phyloP scores from a whole-genome alignment of 1,140 invertebrate genomes.

The Drosophila sucinea region DNA sequence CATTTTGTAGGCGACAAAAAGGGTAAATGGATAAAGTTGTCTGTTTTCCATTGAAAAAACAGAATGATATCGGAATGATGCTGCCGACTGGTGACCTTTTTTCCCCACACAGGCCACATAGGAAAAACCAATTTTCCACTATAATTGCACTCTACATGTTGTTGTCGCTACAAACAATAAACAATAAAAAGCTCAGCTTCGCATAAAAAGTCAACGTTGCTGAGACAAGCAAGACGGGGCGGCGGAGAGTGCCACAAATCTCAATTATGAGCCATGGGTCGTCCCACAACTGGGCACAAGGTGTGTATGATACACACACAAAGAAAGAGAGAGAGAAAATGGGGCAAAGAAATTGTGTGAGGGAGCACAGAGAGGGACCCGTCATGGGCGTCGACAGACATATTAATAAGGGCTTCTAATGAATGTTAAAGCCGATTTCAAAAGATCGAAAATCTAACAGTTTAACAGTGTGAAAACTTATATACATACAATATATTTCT shows the following conservation, averaged over 20 bases:
- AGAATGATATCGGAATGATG: background rate
- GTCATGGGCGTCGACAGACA: background rate
- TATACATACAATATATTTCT: no score
- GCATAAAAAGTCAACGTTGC: constrained; percentile 66
- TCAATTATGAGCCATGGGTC: constrained; percentile 69
- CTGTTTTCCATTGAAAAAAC: background rate
- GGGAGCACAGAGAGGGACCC: background rate
- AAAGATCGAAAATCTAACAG: no score
- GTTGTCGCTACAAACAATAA: constrained; percentile 77
- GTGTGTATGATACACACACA: constrained; percentile 27
- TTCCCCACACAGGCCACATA: constrained; percentile 30
- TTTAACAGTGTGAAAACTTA: no score
- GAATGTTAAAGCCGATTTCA: no score
- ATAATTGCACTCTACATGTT: constrained; percentile 70
- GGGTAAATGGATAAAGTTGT: constrained; percentile 67
- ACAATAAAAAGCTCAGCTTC: constrained; percentile 62
- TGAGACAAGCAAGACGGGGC: background rate
- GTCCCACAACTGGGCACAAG: constrained; percentile 24
- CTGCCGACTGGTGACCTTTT: constrained; percentile 16
- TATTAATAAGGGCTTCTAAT: background rate
- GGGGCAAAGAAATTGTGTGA: background rate
- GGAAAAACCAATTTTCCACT: constrained; percentile 75
- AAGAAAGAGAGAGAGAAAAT: background rate
- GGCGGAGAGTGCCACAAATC: constrained; percentile 68
- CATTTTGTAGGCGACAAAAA: constrained; percentile 55